These are phyloP conservation scores for Nemotelus pantherinus DNA, from an alignment of 2,888 invertebrate genomes.

Conservation along the genomic window DNA sequence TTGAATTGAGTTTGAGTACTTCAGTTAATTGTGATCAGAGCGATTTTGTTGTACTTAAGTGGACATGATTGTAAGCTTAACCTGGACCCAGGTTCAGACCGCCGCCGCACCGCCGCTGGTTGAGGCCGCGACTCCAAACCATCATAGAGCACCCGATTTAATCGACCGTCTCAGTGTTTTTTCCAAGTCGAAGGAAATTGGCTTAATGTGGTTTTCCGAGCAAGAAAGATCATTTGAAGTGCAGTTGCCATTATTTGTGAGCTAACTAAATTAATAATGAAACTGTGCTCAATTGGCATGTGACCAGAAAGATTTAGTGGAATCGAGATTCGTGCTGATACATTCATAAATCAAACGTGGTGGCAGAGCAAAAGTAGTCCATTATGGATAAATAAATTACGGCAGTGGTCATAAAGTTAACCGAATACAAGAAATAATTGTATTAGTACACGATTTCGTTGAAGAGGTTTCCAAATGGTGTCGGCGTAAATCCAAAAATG, in stretches of 20 bases:
- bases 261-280: conserved; percentile 33
- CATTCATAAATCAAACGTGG: conserved; percentile 43
- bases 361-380: conserved; percentile 33
- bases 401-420: conserved; percentile 38
- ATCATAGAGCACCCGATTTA: conserved; percentile 10
- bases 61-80: conserved; percentile 27
- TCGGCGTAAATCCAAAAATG: conserved; percentile 23
- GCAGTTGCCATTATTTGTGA: conserved; percentile 24
- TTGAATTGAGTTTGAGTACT: conserved; percentile 30
- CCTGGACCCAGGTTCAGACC: neutral
- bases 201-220: conserved; percentile 34
- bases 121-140: neutral
- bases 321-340: conserved; percentile 41
- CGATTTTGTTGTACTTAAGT: conserved; percentile 36
- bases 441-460: conserved; percentile 17
- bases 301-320: conserved; percentile 30
- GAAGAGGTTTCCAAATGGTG: conserved; percentile 23
- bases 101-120: neutral
- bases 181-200: conserved; percentile 20
- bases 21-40: conserved; percentile 40
- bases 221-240: conserved; percentile 33
- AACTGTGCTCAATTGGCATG: conserved; percentile 35
- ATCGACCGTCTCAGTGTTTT: conserved; percentile 6
- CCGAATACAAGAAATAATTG: conserved; percentile 33
- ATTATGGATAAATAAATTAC: conserved; percentile 41